A percentile compares a stretch with the other conserved stretches of the same genome.
phyloP scores from a whole-genome alignment of 2,888 invertebrate species.

The Eutolmus rufibarbis region DNA sequence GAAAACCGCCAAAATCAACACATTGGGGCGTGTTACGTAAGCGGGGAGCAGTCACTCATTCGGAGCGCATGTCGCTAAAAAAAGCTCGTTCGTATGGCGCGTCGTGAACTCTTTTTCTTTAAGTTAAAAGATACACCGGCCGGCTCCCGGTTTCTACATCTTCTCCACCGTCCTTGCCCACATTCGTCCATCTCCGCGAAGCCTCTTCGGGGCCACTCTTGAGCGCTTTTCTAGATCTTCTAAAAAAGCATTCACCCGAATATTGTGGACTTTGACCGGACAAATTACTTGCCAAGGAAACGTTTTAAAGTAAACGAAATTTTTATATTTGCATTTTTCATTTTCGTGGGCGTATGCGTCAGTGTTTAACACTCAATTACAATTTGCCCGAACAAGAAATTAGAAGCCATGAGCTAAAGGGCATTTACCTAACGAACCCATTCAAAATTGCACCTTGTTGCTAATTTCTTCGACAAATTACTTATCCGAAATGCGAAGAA shows the following conservation, averaged over 20 bases:
- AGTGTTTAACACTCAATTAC: background rate
- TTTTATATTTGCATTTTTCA: background rate
- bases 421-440: background rate
- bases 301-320: background rate
- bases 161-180: background rate
- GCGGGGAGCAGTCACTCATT: background rate
- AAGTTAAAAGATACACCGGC: background rate
- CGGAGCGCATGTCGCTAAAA: background rate
- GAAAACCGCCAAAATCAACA: background rate
- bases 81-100: background rate
- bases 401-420: background rate
- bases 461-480: background rate
- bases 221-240: background rate
- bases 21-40: background rate
- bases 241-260: background rate
- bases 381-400: background rate
- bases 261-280: background rate
- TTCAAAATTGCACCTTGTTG: background rate
- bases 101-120: background rate
- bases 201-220: background rate
- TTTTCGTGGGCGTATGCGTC: background rate
- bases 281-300: background rate
- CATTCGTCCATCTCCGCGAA: background rate
- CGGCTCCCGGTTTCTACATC: background rate
- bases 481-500: background rate